Evolutionary conservation across 1,140 invertebrate genomes (phyloP), one percentile per base, ranked within the genome.

Genomic region (Matsumurasca onukii): DNA sequence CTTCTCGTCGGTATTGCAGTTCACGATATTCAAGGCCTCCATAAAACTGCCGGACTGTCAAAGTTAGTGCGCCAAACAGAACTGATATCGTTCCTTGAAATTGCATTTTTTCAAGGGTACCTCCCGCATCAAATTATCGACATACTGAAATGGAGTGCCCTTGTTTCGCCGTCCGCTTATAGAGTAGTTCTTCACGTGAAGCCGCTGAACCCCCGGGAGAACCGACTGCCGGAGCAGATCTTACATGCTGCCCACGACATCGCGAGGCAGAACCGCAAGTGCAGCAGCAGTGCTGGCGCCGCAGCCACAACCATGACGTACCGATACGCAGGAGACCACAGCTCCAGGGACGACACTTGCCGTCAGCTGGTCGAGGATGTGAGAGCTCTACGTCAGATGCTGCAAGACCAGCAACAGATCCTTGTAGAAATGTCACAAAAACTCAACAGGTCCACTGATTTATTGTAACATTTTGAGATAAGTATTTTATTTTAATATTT

Each of bases 1-100:
- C 78, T 93, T 0, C 75, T 93, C 0, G 88, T 93, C 15, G 91
- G 90, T 72, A 90, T 92, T 68, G 90, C 91, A 0, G 91, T 92
- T 0, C 88, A 90, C 68, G 90, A 92, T 76, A 92, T 92, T 61
- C 89, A 91, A 76, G 87, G 89, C 0, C 77, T 91, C 0, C 88
- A 90, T 70, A 91, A 90, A 78, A 91, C 89, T 0, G 90, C 89
- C 0, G 89, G 88, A 0, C 77, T 91, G 1, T 89, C 88, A 0
- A 89, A 91, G 74, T 79, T 91, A 1, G 89, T 91, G 3, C 82
- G 89, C n/a, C 89, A 91, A 76, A 91, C 90, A 0, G 89, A 91
- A 76, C 76, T 91, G 0, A 90, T 91, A 29, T 87, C 87, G 22
- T 90, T 90, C 71, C 87, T 91, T 68, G 90, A 91, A 73, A 78